Percentiles rank a stretch among this genome's conserved stretches.
These are phyloP conservation scores for Seira sanloemensis DNA, from an alignment of 2,888 invertebrate genomes.

Conservation along the genomic window DNA sequence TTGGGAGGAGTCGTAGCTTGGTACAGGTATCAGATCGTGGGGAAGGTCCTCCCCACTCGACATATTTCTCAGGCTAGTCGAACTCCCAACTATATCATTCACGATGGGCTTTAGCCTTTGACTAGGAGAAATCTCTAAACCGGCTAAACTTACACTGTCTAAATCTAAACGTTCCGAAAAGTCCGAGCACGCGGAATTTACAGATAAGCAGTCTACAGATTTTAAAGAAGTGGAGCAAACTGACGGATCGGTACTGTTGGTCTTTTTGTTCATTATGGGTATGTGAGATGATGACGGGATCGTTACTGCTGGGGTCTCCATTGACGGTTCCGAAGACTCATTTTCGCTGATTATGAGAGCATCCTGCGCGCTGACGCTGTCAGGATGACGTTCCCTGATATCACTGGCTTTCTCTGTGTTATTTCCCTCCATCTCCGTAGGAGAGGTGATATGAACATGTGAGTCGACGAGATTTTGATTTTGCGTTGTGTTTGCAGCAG, in stretches of 20 bases:
- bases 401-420: constrained; percentile 13
- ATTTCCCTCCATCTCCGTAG: not conserved
- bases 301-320: constrained; percentile 21
- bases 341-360: constrained; percentile 40
- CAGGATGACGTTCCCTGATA: not conserved
- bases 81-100: constrained; percentile 5
- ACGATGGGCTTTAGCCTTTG: constrained; percentile 67
- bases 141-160: constrained; percentile 61
- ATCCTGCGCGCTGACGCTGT: not conserved
- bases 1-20: constrained; percentile 57
- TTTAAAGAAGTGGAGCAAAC: constrained; percentile 65
- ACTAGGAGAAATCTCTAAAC: constrained; percentile 59
- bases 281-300: not conserved
- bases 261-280: not conserved
- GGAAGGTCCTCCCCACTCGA: constrained; percentile 26
- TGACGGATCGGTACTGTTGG: constrained; percentile 26
- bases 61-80: not conserved
- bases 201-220: constrained; percentile 65
- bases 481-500: not conserved
- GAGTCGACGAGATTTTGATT: not conserved
- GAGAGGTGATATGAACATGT: not conserved
- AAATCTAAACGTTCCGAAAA: constrained; percentile 67
- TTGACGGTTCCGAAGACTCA: constrained; percentile 43
- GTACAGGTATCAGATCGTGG: constrained; percentile 69
- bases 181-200: constrained; percentile 69